A percentile compares a stretch with the other conserved stretches of the same genome.
Conservation (phyloP, 2,113 vertebrate genomes). For the Python bivittatus region DNA sequence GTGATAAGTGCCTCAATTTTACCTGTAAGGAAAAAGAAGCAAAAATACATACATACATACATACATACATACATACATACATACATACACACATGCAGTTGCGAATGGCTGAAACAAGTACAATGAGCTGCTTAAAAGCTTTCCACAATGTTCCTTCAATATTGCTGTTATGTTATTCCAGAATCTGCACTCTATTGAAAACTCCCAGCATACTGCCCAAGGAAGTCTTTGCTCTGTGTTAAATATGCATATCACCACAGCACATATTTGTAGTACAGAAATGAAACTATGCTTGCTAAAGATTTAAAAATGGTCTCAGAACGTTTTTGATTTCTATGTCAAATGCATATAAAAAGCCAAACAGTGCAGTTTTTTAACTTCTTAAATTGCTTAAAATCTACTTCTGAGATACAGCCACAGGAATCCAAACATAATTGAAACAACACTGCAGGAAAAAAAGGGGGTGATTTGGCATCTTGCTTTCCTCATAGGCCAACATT, state of each 20-base stretch:
- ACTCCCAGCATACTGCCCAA: not conserved
- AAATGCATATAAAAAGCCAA: not conserved
- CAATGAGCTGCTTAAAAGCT: not conserved
- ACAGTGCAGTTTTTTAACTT: not conserved
- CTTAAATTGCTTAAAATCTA: not conserved
- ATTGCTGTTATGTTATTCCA: conserved; percentile 9
- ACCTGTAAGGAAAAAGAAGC: not conserved
- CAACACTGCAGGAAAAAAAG: not conserved
- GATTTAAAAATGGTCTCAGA: not conserved
- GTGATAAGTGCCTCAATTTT: not conserved
- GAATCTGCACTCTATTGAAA: not conserved
- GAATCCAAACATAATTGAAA: not conserved
- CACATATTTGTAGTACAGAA: not conserved
- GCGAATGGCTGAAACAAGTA: not conserved
- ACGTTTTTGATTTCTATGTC: not conserved
- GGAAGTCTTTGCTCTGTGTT: not conserved
- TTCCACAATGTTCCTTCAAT: conserved; percentile 25
- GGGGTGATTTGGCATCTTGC: not conserved
- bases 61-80: not conserved
- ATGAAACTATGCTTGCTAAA: not conserved
- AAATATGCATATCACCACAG: not conserved
- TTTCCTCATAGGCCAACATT: not conserved
- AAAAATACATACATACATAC: not conserved
- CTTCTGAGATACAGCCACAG: not conserved
- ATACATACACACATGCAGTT: not conserved